Evolutionary conservation across 2,888 invertebrate genomes (phyloP), one percentile per base, ranked within the genome.

Genomic region (Mimumesa dahlbomi): DNA sequence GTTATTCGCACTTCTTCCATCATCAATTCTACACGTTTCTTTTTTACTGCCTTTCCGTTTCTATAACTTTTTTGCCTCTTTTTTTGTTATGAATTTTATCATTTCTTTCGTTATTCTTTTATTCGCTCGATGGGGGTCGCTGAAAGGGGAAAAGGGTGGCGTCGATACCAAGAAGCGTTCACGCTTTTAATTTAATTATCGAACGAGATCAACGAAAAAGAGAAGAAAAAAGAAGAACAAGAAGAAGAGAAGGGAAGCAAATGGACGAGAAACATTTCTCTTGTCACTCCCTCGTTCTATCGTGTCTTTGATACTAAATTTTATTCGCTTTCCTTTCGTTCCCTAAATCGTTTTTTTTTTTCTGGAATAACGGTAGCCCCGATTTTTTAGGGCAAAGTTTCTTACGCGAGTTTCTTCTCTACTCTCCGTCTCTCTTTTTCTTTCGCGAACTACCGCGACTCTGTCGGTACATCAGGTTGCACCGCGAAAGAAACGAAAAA

Each of bases 141-240:
- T 56, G 67, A 74, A 73, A 67, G 70, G 72, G 67, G 62, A 63
- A 65, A 68, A 50, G 63, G n/a, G 54, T 71, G 70, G 57, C 69
- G 54, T 69, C 71, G 65, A 63, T 70, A 71, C 62, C 68, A 31
- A 70, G 73, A 75, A 75, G 75, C 79, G 64, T 80, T 70, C 61
- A 67, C 56, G 70, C 38, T 59, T n/a, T n/a, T n/a, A n/a, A n/a
- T n/a, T n/a, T 45, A 16, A 43, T 57, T 16, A 14, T 65, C 43
- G 50, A 21, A 22, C 38, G 53, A 54, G 50, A 31, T 18, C 11
- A 2, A n/a, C 1, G 11, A 25, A 25, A 46, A 31, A 29, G 36
- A 25, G n/a, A 9, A 7, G 14, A 21, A 29, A 7, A 3, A 43
- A 5, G 13, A 22, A 52, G 25, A 34, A 11, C 6, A 1, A 31